These are phyloP conservation scores for Cyanoderma ruficeps DNA, from an alignment of 2,113 vertebrate genomes.

Conservation along the genomic window DNA sequence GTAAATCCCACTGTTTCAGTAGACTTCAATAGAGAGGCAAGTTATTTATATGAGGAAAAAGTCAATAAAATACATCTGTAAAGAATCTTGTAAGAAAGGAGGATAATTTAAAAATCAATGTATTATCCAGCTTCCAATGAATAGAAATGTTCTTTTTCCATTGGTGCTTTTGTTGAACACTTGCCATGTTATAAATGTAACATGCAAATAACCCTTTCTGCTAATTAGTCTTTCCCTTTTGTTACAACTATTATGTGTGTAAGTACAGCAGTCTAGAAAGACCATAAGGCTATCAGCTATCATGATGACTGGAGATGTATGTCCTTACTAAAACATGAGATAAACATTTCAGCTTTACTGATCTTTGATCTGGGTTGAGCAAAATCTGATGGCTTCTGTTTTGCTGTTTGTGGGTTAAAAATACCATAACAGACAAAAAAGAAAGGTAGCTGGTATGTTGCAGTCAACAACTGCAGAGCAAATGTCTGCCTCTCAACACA, in stretches of 20 bases:
- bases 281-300: background rate
- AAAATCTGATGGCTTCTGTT: background rate
- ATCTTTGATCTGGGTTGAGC: background rate
- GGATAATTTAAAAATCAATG: slow-evolving; percentile 10
- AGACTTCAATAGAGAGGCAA: background rate
- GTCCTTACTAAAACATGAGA: background rate
- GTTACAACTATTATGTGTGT: background rate
- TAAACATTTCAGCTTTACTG: background rate
- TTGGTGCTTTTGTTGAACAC: background rate
- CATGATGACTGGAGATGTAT: background rate
- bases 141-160: background rate
- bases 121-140: background rate
- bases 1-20: background rate
- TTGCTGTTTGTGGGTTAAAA: background rate
- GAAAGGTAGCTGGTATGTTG: background rate
- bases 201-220: background rate
- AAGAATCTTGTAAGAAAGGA: background rate
- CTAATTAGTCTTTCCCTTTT: background rate
- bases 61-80: background rate
- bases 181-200: background rate
- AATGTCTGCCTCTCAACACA: background rate
- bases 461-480: background rate
- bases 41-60: slow-evolving; percentile 12
- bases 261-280: background rate
- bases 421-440: background rate